Evolutionary conservation across 2,888 invertebrate genomes (phyloP), one percentile per base, ranked within the genome.

Genomic region (Mantis religiosa): DNA sequence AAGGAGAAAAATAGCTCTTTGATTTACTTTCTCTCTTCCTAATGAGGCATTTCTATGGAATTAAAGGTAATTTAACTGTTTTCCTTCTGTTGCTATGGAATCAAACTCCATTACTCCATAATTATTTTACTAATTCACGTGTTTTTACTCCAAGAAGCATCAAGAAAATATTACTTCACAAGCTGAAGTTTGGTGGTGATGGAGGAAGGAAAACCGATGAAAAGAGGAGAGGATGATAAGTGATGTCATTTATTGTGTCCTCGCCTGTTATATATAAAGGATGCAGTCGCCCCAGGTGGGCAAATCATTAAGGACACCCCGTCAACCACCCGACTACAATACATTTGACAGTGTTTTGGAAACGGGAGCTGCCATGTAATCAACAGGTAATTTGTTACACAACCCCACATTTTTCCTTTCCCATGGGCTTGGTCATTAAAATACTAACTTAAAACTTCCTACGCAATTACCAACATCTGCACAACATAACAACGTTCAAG

Each of bases 301-400:
- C 86, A 71, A 81, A 71, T 86, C 86, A 86, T 86, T 86, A 86
- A 86, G 81, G 71, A 30, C 85, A n/a, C 86, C 86, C 81, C 28
- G 7, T 28, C 28, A 28, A 54, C 7, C 54, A 54, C 41, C 85
- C 54, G 4, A 85, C 54, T 41, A 85, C 85, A 41, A 85, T 54
- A 41, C 85, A 85, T 85, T 85, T 85, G 85, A 85, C 85, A 85
- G 54, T 27, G 28, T 41, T 85, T 85, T 25, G 86, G 30, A 81
- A 81, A 86, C 27, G 27, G 25, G 34, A 34, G 20, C 34, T 34
- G 34, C n/a, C 30, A 84, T n/a, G 34, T 54, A 47, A 85, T 85
- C 47, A 85, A 85, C 85, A 41, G 85, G 85, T 85, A 85, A 85
- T 85, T n/a, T 85, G 85, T 85, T 85, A 85, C 41, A 84, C 84